Conservation (phyloP, 2,888 invertebrate species). For the Sipha maydis region DNA sequence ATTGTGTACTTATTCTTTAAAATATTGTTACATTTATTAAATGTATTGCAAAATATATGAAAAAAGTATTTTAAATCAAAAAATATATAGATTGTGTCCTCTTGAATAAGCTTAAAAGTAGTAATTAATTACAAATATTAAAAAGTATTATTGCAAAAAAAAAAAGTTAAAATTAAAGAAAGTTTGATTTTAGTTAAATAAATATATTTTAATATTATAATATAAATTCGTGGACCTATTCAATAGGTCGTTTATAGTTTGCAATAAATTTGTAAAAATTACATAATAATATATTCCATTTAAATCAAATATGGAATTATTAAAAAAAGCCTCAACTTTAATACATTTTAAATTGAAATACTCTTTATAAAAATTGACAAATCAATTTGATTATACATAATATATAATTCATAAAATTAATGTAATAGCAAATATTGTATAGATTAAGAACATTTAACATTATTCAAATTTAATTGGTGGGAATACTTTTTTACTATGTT, state of each 20-base stretch:
- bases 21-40: neutral
- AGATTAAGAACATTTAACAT: neutral
- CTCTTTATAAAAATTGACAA: conserved; percentile 22
- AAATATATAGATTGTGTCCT: conserved; percentile 22
- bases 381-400: conserved; percentile 34
- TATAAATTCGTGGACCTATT: conserved; percentile 38
- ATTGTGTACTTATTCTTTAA: neutral
- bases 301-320: neutral
- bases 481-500: neutral
- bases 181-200: conserved; percentile 50
- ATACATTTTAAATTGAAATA: conserved; percentile 29
- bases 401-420: neutral
- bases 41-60: neutral
- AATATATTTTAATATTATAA: conserved; percentile 35
- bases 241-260: neutral
- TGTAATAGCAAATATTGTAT: neutral
- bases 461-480: neutral
- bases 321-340: conserved; percentile 17
- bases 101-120: conserved; percentile 27
- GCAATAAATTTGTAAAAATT: conserved; percentile 16
- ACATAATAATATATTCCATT: conserved; percentile 19
- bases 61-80: neutral
- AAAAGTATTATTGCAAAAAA: conserved; percentile 5
- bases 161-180: conserved; percentile 33
- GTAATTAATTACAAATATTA: neutral